phyloP scores from a whole-genome alignment of 2,113 vertebrate species.

The Hippocampus abdominalis region DNA sequence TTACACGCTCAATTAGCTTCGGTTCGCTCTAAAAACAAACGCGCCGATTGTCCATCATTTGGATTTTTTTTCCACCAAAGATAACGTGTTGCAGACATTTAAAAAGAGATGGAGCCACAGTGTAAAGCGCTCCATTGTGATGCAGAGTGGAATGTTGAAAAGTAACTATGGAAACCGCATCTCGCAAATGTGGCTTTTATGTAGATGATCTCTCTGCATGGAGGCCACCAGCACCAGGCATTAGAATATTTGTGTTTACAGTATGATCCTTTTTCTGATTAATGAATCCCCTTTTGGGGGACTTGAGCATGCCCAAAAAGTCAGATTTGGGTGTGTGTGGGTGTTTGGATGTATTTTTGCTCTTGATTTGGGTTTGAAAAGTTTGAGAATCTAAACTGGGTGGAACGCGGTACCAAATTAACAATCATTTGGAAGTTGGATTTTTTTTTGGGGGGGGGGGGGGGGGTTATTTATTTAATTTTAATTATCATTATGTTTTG shows the following conservation, averaged over 20 bases:
- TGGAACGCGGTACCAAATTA: too few species aligned
- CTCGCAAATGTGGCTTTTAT: not conserved
- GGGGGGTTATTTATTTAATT: too few species aligned
- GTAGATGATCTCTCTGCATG: not conserved
- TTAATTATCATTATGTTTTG: too few species aligned
- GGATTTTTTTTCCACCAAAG: not conserved
- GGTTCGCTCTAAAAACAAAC: not conserved
- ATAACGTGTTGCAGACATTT: not conserved
- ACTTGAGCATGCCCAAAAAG: too few species aligned
- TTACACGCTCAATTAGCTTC: slow-evolving; percentile 16
- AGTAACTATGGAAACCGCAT: not conserved
- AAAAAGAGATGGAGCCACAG: not conserved
- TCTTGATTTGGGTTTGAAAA: too few species aligned
- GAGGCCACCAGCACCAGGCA: not conserved
- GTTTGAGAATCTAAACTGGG: too few species aligned
- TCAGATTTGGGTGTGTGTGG: too few species aligned
- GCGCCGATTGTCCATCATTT: not conserved
- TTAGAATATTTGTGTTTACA: not conserved
- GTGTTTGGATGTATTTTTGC: too few species aligned
- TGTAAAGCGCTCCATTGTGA: not conserved
- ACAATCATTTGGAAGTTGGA: too few species aligned
- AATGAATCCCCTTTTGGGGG: too few species aligned
- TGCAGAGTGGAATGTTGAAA: not conserved
- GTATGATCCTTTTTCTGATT: too few species aligned
- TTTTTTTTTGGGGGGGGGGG: too few species aligned